A percentile compares a stretch with the other conserved stretches of the same genome.
These are phyloP conservation scores for Theodoxus fluviatilis DNA, from an alignment of 2,888 invertebrate species.

Conservation along the genomic window DNA sequence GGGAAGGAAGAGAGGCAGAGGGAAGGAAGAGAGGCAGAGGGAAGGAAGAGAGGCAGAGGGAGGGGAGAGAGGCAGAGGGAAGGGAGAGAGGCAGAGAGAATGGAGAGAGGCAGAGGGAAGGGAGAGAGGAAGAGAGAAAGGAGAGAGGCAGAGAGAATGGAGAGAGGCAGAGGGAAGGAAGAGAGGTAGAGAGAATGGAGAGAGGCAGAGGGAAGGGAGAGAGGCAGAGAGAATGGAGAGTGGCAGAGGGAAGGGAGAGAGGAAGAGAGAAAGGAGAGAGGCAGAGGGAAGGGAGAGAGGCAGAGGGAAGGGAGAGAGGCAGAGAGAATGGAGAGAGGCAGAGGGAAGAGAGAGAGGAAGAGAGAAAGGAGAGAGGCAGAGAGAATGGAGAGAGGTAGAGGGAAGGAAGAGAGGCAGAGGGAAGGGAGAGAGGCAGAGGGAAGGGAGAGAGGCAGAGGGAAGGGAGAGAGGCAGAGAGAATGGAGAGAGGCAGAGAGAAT, in stretches of 20 bases:
- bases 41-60: too few relatives aligned
- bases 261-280: not conserved
- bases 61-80: too few relatives aligned
- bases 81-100: too few relatives aligned
- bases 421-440: not conserved
- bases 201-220: not conserved
- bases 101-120: too few relatives aligned
- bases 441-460: not conserved
- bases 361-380: not conserved
- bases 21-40: too few relatives aligned
- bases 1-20: too few relatives aligned
- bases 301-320: not conserved
- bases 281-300: not conserved
- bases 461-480: not conserved
- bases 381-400: constrained; percentile 5
- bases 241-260: not conserved
- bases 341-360: not conserved
- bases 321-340: not conserved
- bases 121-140: too few relatives aligned
- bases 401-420: not conserved
- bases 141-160: too few relatives aligned
- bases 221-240: not conserved
- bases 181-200: too few relatives aligned
- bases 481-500: not conserved
- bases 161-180: too few relatives aligned